Evolutionary conservation across 2,888 invertebrate species (phyloP), one percentile per base, ranked within the genome.

Genomic region (Heliconius ethilla): DNA sequence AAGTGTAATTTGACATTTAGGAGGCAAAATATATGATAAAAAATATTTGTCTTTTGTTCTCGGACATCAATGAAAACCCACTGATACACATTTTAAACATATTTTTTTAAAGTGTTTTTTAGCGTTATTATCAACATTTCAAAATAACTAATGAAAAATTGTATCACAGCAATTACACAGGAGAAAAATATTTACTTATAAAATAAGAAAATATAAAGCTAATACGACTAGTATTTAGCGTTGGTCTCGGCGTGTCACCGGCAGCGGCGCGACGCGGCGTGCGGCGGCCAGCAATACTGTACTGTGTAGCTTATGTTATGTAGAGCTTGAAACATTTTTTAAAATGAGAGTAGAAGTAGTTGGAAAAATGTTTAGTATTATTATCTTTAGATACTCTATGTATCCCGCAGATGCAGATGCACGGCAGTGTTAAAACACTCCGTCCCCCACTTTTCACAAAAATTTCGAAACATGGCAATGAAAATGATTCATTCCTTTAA

Each of bases 141-240:
- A 15, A 22, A 22, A 55, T 55, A 55, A 55, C 55, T n/a, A 59
- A n/a, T n/a, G 62, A 25, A n/a, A 67, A n/a, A 67, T n/a, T 33
- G 7, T 33, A 37, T 37, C 6, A 67, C 37, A 67, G 67, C 37
- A 25, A 13, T 67, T 66, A 22, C 67, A 33, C 11, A n/a, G 67
- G 22, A 37, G 33, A 67, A 37, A 37, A 33, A 37, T 37, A 37
- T 25, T 67, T 18, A 66, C 29, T 67, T 51, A 51, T 51, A 70
- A 70, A 51, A 70, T 55, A 70, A 51, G 29, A 70, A 51, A 70
- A 25, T 70, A 55, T 70, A 29, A 55, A 70, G 5, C 37, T 40
- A n/a, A n/a, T n/a, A n/a, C n/a, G n/a, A n/a, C n/a, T n/a, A 40
- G 67, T 37, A 55, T 29, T 29, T 18, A 55, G 70, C 22, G 18